These are phyloP conservation scores for Sebastiscus albofasciatus DNA, from an alignment of 2,797 vertebrate species.

Conservation along the genomic window DNA sequence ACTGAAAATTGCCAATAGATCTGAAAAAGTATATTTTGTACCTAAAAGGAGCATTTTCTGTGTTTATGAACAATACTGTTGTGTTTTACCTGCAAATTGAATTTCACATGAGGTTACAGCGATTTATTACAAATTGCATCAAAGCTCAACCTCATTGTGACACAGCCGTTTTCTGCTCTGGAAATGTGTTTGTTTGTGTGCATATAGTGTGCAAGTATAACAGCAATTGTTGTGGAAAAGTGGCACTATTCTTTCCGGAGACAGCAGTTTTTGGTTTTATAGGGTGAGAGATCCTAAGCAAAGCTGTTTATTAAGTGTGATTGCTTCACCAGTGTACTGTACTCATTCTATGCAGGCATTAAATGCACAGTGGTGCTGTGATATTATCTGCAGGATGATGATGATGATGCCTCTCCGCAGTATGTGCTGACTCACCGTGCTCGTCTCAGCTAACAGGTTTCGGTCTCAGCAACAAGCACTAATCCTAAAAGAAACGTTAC, in stretches of 20 bases:
- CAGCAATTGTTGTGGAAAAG: not conserved
- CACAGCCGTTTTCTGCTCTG: not conserved
- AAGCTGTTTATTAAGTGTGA: not conserved
- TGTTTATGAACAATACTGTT: not conserved
- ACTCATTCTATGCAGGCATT: not conserved
- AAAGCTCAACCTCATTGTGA: not conserved
- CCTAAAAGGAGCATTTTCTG: not conserved
- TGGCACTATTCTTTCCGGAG: not conserved
- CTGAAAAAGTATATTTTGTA: not conserved
- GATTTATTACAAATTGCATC: conserved; percentile 24
- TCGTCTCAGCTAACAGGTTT: conserved; percentile 4
- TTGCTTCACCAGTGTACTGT: not conserved
- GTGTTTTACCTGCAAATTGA: not conserved
- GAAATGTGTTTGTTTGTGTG: not conserved
- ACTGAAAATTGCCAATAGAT: not conserved
- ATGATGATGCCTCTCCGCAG: not conserved
- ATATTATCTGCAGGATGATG: conserved; percentile 1
- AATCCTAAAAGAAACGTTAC: not conserved
- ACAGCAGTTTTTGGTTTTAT: not conserved
- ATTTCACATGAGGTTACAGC: conserved; percentile 16
- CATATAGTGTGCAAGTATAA: not conserved
- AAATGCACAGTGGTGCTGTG: not conserved
- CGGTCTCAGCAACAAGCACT: not conserved
- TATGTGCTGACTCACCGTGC: not conserved
- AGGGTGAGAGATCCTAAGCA: not conserved